Percentiles rank a stretch among this genome's conserved stretches.
These are phyloP conservation scores for Actinostola sp. DNA, from an alignment of 92 coral and sea anemone genomes.

Conservation along the genomic window DNA sequence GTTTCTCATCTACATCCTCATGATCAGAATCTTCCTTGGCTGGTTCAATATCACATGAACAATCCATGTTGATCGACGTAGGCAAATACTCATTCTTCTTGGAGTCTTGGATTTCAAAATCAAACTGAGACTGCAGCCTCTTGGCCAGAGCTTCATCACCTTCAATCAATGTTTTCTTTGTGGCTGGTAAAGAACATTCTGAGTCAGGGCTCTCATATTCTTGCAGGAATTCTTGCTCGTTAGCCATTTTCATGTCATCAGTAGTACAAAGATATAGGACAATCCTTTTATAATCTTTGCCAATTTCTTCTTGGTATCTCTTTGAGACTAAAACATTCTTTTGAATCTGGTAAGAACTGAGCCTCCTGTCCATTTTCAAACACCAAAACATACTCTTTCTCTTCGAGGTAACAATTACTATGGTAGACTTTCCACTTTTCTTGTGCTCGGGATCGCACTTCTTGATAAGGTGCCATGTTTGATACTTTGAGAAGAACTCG, in stretches of 20 bases:
- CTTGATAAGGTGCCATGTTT: constrained; percentile 43
- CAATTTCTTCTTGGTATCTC: constrained; percentile 60
- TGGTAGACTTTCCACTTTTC: constrained; percentile 61
- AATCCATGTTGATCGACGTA: constrained; percentile 9
- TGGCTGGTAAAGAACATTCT: neutral
- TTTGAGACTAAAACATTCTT: constrained; percentile 54
- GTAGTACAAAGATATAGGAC: constrained; percentile 52
- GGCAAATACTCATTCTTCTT: neutral
- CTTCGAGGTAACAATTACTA: constrained; percentile 54
- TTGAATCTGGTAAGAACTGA: constrained; percentile 65
- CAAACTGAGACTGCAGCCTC: neutral
- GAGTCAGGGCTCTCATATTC: neutral
- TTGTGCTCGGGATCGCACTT: constrained; percentile 31
- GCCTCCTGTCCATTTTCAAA: constrained; percentile 66
- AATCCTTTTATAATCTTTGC: constrained; percentile 69
- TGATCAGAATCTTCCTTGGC: too few relatives aligned
- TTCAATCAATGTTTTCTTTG: neutral
- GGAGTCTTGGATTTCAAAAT: neutral
- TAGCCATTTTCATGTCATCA: constrained; percentile 26
- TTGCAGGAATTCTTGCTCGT: constrained; percentile 3
- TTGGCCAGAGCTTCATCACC: neutral
- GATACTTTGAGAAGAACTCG: constrained; percentile 47
- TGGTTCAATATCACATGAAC: too few relatives aligned
- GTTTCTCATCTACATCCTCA: too few relatives aligned
- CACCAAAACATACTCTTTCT: constrained; percentile 47